These are phyloP conservation scores for Myrmecobius fasciatus DNA, from an alignment of 2,113 vertebrate genomes.

Conservation along the genomic window DNA sequence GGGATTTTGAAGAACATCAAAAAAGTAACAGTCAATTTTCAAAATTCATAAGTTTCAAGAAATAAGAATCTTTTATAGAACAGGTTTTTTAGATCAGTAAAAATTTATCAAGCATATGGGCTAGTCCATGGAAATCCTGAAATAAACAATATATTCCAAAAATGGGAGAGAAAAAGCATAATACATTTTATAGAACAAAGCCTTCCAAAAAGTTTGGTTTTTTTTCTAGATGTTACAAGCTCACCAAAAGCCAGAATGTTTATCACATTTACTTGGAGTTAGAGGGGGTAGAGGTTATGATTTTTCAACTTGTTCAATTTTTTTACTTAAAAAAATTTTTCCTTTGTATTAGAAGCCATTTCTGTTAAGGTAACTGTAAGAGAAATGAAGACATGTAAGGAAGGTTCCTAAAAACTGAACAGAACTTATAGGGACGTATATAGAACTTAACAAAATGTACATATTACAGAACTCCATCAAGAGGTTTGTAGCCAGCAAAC, in stretches of 20 bases:
- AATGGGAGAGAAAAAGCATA: neutral
- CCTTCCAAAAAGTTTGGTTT: neutral
- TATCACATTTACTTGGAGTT: neutral
- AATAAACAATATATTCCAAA: neutral
- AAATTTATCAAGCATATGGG: neutral
- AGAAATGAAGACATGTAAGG: neutral
- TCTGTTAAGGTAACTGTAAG: conserved; percentile 6
- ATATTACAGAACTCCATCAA: neutral
- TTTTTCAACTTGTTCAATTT: neutral
- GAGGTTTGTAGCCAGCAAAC: neutral
- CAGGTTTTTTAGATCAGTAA: neutral
- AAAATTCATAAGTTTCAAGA: neutral
- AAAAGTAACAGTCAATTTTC: neutral
- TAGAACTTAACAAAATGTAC: neutral
- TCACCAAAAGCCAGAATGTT: neutral
- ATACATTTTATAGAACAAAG: neutral
- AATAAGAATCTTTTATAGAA: neutral
- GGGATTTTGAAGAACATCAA: neutral
- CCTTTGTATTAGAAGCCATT: neutral
- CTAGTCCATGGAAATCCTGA: neutral
- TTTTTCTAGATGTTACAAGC: neutral
- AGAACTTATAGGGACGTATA: neutral
- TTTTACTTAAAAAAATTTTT: neutral
- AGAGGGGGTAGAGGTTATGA: neutral
- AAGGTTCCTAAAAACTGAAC: conserved; percentile 2